Evolutionary conservation across 2,797 vertebrate species (phyloP).

Genomic region (Lutjanus campechanus): DNA sequence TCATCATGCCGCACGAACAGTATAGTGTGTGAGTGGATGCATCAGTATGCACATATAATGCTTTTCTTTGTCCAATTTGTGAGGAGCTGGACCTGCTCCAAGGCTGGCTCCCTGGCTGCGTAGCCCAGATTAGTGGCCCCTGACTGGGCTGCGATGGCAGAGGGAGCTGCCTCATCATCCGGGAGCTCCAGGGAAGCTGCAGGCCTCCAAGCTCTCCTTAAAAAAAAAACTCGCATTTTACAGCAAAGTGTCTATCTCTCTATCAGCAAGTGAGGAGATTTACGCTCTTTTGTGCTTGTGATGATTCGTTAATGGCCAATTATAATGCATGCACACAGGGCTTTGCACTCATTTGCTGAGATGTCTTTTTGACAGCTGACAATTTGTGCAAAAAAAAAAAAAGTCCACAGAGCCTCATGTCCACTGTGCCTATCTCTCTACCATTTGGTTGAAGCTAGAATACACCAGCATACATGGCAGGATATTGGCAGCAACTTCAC

Average conservation of each 20-base stretch:
- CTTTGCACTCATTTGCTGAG: slow-evolving; percentile 32
- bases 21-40: not conserved
- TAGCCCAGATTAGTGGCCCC: slow-evolving; percentile 64
- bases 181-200: slow-evolving; percentile 46
- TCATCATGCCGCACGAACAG: slow-evolving; percentile 28
- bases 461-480: not conserved
- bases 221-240: slow-evolving; percentile 10
- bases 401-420: slow-evolving; percentile 15
- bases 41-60: slow-evolving; percentile 32
- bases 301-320: slow-evolving; percentile 66
- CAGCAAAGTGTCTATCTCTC: slow-evolving; percentile 35
- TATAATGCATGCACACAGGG: slow-evolving; percentile 42
- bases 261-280: slow-evolving; percentile 11
- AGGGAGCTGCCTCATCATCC: slow-evolving; percentile 55
- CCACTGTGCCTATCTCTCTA: not conserved
- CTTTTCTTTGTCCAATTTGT: slow-evolving; percentile 39
- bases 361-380: slow-evolving; percentile 47
- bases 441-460: not conserved
- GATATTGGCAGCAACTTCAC: not conserved
- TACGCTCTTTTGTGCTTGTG: slow-evolving; percentile 40
- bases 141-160: slow-evolving; percentile 52
- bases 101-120: slow-evolving; percentile 32
- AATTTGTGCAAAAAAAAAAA: slow-evolving; percentile 26
- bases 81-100: slow-evolving; percentile 55
- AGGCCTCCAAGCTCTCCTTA: slow-evolving; percentile 21